Evolutionary conservation across 2,888 invertebrate genomes (phyloP).

Genomic region (Tuta absoluta): DNA sequence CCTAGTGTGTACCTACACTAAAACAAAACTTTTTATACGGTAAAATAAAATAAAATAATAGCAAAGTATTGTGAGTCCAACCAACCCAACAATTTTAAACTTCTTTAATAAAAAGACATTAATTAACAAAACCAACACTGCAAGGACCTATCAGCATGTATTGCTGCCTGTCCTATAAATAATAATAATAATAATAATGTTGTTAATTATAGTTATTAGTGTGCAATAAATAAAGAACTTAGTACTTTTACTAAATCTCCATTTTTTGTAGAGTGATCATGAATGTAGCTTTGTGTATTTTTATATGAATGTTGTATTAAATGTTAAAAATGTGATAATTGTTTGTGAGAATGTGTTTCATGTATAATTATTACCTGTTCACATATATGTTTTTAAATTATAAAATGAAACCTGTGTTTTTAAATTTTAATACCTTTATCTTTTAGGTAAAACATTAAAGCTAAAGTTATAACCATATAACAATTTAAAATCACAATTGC

Average conservation of each 20-base stretch:
- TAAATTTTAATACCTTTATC: conserved; percentile 71
- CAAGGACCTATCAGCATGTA: no score
- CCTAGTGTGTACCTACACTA: no score
- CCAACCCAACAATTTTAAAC: no score
- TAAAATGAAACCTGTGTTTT: conserved; percentile 29
- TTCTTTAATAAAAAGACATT: no score
- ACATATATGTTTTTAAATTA: conserved; percentile 8
- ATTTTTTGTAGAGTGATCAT: not conserved
- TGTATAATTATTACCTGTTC: not conserved
- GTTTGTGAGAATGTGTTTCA: conserved; percentile 4
- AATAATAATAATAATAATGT: no score
- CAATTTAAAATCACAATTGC: conserved; percentile 79
- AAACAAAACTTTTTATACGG: no score
- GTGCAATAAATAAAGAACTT: not conserved
- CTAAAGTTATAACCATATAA: conserved; percentile 77
- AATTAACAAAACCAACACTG: no score
- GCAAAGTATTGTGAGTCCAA: no score
- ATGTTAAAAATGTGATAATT: conserved; percentile 20
- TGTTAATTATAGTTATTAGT: no score
- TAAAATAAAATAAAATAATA: no score
- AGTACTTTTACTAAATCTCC: not conserved
- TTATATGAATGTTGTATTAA: conserved; percentile 14
- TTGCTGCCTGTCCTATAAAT: no score
- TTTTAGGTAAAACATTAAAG: conserved; percentile 60
- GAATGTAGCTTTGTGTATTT: conserved; percentile 12